Conservation (phyloP, 1,140 invertebrate species). For the Marisa cornuarietis region DNA sequence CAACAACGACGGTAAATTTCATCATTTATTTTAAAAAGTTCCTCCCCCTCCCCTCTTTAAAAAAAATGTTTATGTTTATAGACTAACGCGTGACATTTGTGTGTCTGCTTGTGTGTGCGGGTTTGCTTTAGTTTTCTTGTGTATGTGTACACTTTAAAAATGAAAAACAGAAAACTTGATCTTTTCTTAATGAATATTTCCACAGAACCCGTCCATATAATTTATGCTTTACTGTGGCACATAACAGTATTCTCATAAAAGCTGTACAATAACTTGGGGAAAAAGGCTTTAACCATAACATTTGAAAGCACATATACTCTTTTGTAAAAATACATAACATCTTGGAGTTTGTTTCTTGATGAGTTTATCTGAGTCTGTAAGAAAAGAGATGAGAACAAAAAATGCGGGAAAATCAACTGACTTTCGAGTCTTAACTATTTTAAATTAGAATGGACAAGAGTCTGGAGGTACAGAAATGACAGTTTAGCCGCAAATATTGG, state of each 20-base stretch:
- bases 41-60: background rate
- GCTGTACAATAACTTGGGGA: background rate
- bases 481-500: too few relatives aligned
- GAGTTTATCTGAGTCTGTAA: too few relatives aligned
- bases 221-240: background rate
- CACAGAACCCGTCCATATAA: too few relatives aligned
- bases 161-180: background rate
- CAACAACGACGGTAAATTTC: background rate
- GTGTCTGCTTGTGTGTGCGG: background rate
- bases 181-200: background rate
- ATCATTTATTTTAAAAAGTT: background rate
- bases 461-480: too few relatives aligned
- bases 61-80: conserved; percentile 1
- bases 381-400: too few relatives aligned
- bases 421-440: too few relatives aligned
- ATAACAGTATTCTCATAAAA: background rate
- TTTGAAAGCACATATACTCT: background rate
- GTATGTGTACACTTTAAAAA: background rate
- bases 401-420: too few relatives aligned
- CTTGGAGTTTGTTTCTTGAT: too few relatives aligned
- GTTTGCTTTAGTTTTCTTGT: background rate
- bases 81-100: background rate
- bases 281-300: background rate
- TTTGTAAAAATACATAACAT: background rate
- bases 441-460: too few relatives aligned